These are phyloP conservation scores for Epinephelus awoara DNA, from an alignment of 2,797 vertebrate species.

Conservation along the genomic window DNA sequence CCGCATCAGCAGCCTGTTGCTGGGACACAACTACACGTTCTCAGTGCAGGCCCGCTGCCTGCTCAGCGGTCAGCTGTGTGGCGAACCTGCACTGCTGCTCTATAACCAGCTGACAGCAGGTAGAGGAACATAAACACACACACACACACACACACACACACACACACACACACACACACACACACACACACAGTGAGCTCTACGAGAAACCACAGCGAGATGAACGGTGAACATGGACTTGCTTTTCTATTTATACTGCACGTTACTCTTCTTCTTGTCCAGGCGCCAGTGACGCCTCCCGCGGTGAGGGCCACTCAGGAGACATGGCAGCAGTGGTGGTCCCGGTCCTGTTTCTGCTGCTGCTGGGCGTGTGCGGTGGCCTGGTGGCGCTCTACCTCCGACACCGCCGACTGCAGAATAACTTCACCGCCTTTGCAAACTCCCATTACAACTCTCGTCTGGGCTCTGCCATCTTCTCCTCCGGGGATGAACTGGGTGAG, in stretches of 20 bases:
- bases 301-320: slow-evolving; percentile 55
- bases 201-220: too few relatives aligned
- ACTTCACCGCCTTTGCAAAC: slow-evolving; percentile 96
- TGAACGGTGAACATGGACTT: neutral
- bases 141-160: neutral
- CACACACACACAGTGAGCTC: neutral
- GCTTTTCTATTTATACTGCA: neutral
- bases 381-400: slow-evolving; percentile 91
- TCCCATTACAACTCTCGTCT: slow-evolving; percentile 98
- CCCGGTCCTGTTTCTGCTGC: slow-evolving; percentile 93
- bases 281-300: slow-evolving; percentile 81
- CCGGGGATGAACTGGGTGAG: slow-evolving; percentile 95
- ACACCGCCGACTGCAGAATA: slow-evolving; percentile 95
- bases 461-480: slow-evolving; percentile 97
- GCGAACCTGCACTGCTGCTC: slow-evolving; percentile 91
- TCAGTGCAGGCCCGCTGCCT: slow-evolving; percentile 94
- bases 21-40: slow-evolving; percentile 96
- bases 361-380: slow-evolving; percentile 90
- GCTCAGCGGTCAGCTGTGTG: slow-evolving; percentile 92
- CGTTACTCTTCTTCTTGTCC: neutral
- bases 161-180: neutral
- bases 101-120: slow-evolving; percentile 89
- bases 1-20: slow-evolving; percentile 91
- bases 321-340: slow-evolving; percentile 95
- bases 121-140: slow-evolving; percentile 47